Evolutionary conservation across 1,140 invertebrate genomes (phyloP).

Genomic region (Spodoptera frugiperda): DNA sequence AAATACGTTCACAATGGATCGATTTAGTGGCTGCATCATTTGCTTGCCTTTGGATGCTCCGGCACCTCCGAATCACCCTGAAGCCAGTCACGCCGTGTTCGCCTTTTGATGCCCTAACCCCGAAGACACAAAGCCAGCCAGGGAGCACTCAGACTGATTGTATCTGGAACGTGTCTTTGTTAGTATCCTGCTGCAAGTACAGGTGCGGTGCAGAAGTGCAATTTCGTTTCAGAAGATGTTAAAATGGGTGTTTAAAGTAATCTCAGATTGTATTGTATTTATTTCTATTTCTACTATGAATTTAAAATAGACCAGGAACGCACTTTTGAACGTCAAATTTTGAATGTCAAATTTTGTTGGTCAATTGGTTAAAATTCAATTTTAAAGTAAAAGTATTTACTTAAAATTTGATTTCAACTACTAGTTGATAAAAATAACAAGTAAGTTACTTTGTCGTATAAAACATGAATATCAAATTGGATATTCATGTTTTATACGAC

Average conservation of each 20-base stretch:
- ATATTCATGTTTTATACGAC: no score
- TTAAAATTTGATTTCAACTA: no score
- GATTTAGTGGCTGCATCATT: background rate
- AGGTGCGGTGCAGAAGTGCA: background rate
- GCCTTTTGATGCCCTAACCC: constrained; percentile 24
- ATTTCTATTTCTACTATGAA: no score
- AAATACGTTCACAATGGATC: background rate
- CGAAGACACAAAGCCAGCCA: constrained; percentile 13
- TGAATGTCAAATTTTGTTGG: no score
- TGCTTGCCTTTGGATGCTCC: background rate
- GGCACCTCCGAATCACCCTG: background rate
- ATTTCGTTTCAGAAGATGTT: background rate
- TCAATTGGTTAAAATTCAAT: no score
- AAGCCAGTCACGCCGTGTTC: background rate
- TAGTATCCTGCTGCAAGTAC: constrained; percentile 1
- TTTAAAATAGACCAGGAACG: no score
- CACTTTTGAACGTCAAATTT: no score
- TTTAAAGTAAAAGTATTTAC: no score
- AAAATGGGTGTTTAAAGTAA: background rate
- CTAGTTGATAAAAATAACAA: no score
- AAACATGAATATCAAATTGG: no score
- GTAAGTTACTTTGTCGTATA: no score
- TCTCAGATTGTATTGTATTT: no score
- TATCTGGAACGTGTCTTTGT: constrained; percentile 38
- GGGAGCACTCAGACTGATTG: constrained; percentile 24